Evolutionary conservation across 1,140 invertebrate species (phyloP).

Genomic region (Papilio polyxenes): DNA sequence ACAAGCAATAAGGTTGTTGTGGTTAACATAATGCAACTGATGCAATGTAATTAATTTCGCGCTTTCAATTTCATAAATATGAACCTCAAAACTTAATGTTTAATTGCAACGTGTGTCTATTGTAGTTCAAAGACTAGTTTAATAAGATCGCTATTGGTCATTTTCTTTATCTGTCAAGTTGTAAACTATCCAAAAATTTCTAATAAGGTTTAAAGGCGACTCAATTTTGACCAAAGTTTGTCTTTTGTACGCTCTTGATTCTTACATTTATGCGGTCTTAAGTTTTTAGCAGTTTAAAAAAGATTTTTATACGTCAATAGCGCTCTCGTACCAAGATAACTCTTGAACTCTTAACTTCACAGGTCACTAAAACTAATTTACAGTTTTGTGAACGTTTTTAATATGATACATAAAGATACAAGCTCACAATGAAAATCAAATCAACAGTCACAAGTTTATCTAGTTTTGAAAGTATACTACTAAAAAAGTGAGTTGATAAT

Average conservation of each 20-base stretch:
- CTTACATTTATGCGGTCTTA: background rate
- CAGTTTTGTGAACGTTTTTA: background rate
- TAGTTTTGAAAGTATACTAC: too few relatives aligned
- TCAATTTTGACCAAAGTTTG: too few relatives aligned
- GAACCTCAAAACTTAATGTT: background rate
- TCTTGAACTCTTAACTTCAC: background rate
- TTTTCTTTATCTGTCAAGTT: background rate
- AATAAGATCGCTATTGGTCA: background rate
- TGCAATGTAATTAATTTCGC: conserved; percentile 10
- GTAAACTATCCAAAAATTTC: background rate
- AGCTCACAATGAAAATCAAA: too few relatives aligned
- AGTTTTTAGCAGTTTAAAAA: background rate
- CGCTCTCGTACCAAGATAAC: background rate
- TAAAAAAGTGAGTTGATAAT: too few relatives aligned
- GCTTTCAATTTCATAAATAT: background rate
- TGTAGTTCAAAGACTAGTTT: background rate
- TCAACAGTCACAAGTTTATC: too few relatives aligned
- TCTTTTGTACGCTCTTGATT: too few relatives aligned
- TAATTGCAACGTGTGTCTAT: background rate
- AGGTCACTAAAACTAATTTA: background rate
- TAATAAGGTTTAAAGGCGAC: background rate
- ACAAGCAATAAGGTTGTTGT: conserved; percentile 33
- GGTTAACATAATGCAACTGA: conserved; percentile 3
- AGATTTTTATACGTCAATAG: background rate
- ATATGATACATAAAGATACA: too few relatives aligned